Conservation (phyloP, 35 echinoderm and acorn worm genomes). For the Antedon bifida region DNA sequence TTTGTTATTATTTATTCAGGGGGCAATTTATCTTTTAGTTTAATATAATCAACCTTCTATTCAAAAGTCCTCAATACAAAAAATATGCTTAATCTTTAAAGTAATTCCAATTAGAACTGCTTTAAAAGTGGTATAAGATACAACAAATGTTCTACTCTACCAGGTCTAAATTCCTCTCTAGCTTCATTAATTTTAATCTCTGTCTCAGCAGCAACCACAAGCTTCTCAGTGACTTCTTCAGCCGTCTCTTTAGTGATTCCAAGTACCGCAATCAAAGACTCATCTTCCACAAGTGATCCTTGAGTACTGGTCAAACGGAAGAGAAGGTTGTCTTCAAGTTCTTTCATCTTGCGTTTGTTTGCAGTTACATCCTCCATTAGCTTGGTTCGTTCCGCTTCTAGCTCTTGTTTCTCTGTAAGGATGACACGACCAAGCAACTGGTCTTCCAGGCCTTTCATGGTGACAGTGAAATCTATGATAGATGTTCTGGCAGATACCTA, state of each 20-base stretch:
- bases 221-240: constrained; percentile 87
- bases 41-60: too few relatives aligned
- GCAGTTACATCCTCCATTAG: constrained; percentile 94
- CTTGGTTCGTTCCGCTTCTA: constrained; percentile 77
- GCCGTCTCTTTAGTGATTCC: constrained; percentile 79
- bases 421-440: constrained; percentile 86
- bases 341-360: constrained; percentile 98
- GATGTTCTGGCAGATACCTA: constrained; percentile 83
- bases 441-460: constrained; percentile 91
- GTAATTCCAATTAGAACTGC: too few relatives aligned
- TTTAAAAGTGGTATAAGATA: too few relatives aligned
- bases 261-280: constrained; percentile 77
- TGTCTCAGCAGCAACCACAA: constrained; percentile 88
- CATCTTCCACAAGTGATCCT: constrained; percentile 95
- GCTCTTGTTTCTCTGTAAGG: constrained; percentile 86
- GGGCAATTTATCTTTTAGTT: too few relatives aligned
- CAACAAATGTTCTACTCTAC: constrained; percentile 13
- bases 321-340: constrained; percentile 81
- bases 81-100: too few relatives aligned
- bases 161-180: constrained; percentile 99
- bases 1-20: too few relatives aligned
- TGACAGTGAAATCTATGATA: constrained; percentile 98
- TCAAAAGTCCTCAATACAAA: too few relatives aligned
- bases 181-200: constrained; percentile 99
- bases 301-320: constrained; percentile 82